Evolutionary conservation across 2,797 vertebrate genomes (phyloP).

Genomic region (Hippoglossus hippoglossus): DNA sequence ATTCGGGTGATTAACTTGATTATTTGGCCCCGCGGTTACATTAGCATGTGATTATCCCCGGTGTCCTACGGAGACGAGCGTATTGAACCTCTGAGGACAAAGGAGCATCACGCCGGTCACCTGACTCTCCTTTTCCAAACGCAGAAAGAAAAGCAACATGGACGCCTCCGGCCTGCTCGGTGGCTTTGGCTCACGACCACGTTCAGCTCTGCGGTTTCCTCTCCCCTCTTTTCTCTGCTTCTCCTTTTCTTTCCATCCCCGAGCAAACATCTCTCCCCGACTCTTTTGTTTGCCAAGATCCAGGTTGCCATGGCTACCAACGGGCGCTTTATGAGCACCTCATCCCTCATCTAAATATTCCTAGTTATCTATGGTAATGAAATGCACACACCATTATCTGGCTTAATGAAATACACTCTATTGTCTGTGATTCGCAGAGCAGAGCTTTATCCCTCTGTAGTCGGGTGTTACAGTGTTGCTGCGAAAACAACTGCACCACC

Average conservation of each 20-base stretch:
- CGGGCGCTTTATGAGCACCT: constrained; percentile 77
- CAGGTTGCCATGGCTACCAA: constrained; percentile 78
- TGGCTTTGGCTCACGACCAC: no score
- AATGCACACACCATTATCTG: constrained; percentile 83
- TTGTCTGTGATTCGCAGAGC: constrained; percentile 77
- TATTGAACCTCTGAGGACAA: constrained; percentile 65
- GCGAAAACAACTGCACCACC: constrained; percentile 38
- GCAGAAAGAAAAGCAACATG: constrained; percentile 42
- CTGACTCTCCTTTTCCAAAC: constrained; percentile 46
- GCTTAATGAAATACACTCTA: constrained; percentile 80
- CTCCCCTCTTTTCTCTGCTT: constrained; percentile 27
- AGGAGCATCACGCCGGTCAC: constrained; percentile 57
- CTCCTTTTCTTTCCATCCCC: constrained; percentile 53
- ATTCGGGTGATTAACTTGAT: constrained; percentile 79
- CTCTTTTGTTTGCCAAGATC: constrained; percentile 80
- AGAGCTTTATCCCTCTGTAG: constrained; percentile 57
- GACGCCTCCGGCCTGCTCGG: constrained; percentile 12
- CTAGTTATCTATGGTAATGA: constrained; percentile 84
- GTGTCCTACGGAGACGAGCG: constrained; percentile 43
- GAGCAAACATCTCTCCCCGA: constrained; percentile 68
- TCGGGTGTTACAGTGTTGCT: constrained; percentile 44
- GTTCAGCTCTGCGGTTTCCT: constrained; percentile 23
- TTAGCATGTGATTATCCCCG: constrained; percentile 75
- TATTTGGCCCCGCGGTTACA: constrained; percentile 59
- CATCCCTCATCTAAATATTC: constrained; percentile 83